These are phyloP conservation scores for Platycheirus rosarum DNA, from an alignment of 2,888 invertebrate species.

Conservation along the genomic window DNA sequence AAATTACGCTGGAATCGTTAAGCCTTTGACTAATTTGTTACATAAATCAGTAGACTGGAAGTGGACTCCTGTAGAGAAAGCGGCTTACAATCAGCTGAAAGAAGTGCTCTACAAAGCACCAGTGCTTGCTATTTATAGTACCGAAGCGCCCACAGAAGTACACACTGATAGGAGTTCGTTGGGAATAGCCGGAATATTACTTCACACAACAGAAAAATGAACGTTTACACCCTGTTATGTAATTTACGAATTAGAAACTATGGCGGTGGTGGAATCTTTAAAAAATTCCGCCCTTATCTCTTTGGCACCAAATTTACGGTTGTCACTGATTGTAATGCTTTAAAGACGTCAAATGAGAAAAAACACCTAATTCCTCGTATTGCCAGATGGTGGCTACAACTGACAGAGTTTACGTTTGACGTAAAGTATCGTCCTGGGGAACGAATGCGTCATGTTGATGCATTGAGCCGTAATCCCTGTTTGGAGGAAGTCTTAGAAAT, in stretches of 20 bases:
- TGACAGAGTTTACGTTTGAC: constrained; percentile 77
- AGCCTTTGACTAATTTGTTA: constrained; percentile 72
- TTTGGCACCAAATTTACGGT: constrained; percentile 36
- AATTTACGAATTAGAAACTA: constrained; percentile 62
- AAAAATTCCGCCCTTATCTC: constrained; percentile 45
- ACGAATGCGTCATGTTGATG: constrained; percentile 77
- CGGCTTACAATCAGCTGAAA: not conserved
- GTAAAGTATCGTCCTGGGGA: constrained; percentile 76
- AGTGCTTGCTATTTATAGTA: not conserved
- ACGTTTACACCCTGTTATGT: constrained; percentile 73
- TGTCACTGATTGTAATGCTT: constrained; percentile 76
- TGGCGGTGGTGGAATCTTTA: constrained; percentile 35
- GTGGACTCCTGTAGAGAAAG: constrained; percentile 7
- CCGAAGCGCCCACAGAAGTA: not conserved
- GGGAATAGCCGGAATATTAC: constrained; percentile 73
- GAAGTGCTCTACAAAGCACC: not conserved
- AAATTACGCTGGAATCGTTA: constrained; percentile 77
- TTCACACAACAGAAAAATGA: constrained; percentile 68
- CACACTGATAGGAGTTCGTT: not conserved
- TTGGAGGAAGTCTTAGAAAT: not conserved
- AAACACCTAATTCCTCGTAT: constrained; percentile 75
- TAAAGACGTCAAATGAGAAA: constrained; percentile 65
- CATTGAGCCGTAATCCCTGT: constrained; percentile 75
- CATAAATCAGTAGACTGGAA: not conserved
- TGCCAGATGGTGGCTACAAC: constrained; percentile 77